Evolutionary conservation across 2,113 vertebrate species (phyloP).

Genomic region (Paralichthys olivaceus): DNA sequence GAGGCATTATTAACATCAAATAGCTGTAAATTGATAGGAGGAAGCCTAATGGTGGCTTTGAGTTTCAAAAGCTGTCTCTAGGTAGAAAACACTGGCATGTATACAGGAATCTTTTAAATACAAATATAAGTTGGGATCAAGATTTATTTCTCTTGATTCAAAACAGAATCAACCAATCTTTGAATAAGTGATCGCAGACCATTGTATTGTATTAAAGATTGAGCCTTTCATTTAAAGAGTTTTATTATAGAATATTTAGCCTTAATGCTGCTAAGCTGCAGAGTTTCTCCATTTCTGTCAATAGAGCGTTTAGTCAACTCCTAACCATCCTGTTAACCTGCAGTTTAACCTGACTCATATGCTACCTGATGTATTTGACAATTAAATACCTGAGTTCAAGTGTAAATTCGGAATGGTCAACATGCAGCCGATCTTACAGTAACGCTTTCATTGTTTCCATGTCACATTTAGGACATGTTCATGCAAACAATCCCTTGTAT

Average conservation of each 20-base stretch:
- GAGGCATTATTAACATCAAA: conserved; percentile 18
- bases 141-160: too few relatives aligned
- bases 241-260: not conserved
- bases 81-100: too few relatives aligned
- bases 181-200: not conserved
- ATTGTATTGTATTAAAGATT: not conserved
- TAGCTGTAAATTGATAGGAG: not conserved
- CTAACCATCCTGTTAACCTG: not conserved
- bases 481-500: too few relatives aligned
- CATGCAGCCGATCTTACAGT: too few relatives aligned
- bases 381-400: too few relatives aligned
- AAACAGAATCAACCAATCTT: not conserved
- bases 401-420: too few relatives aligned
- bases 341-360: too few relatives aligned
- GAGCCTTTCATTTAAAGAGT: not conserved
- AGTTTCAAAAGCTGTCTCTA: not conserved
- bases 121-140: not conserved
- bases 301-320: not conserved
- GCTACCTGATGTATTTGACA: too few relatives aligned
- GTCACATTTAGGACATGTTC: too few relatives aligned
- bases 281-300: not conserved
- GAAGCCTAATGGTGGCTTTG: not conserved
- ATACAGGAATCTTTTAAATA: not conserved
- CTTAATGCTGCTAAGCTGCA: not conserved
- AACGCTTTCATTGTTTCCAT: too few relatives aligned